Evolutionary conservation across 2,113 vertebrate species (phyloP).

Genomic region (Bothrops jararaca): DNA sequence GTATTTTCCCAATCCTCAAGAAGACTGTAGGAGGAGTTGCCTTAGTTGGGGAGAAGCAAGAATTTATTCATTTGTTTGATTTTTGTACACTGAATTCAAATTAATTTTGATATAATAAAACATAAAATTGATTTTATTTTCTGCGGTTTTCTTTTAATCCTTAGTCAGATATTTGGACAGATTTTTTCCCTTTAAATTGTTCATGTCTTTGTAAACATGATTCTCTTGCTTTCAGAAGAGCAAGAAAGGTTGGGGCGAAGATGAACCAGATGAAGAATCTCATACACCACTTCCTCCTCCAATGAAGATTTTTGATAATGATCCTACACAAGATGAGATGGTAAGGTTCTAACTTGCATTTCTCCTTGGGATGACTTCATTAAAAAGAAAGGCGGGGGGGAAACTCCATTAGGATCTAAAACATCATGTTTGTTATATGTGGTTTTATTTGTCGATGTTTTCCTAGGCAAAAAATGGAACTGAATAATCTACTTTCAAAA

Average conservation of each 20-base stretch:
- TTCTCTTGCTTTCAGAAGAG: slow-evolving; percentile 74
- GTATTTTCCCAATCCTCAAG: not conserved
- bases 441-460: not conserved
- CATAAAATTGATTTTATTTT: not conserved
- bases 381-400: not conserved
- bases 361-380: not conserved
- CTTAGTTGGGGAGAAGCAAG: not conserved
- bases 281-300: slow-evolving; percentile 91
- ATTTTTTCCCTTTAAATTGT: not conserved
- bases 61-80: not conserved
- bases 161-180: not conserved
- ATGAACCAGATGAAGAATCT: slow-evolving; percentile 93
- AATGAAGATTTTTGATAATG: slow-evolving; percentile 98
- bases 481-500: not conserved
- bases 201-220: slow-evolving; percentile 36
- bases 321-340: slow-evolving; percentile 91
- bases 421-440: not conserved
- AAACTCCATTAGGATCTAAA: not conserved
- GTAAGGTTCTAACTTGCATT: slow-evolving; percentile 66
- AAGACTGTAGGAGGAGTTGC: not conserved
- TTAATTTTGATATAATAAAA: not conserved
- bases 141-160: not conserved
- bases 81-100: not conserved
- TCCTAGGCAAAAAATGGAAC: not conserved
- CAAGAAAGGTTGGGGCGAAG: slow-evolving; percentile 93